Evolutionary conservation across 2,797 vertebrate species (phyloP), one percentile per base, ranked within the genome.

Genomic region (Cygnus olor): DNA sequence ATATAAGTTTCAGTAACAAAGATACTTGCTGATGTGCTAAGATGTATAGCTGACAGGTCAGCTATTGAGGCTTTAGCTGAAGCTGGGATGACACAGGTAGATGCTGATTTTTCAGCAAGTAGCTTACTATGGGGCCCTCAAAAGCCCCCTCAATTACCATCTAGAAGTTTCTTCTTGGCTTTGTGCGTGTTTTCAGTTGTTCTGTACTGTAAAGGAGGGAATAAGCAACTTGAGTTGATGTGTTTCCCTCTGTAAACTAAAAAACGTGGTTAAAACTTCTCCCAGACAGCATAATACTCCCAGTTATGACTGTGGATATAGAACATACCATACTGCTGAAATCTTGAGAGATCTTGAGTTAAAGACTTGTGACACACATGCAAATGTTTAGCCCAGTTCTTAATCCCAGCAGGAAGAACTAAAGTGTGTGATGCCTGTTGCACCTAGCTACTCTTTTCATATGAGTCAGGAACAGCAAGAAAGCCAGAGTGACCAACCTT

Each of bases 11-110:
- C 54, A 5, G 27, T 28, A 42, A 9, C 54, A 76, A 11, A 53
- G 36, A 11, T 8, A 9, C 7, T 27, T 20, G 42, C 24, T 47
- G 4, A 9, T 3, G 5, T 6, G 61, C 44, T 24, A 51, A 72
- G 51, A 14, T 12, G 5, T 21, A 1, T 25, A 54, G 12, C 22
- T 47, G 30, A 1, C 0, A 6, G 15, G 5, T 4, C 40, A 66
- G 54, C 27, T 40, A 1, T 2, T 12, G 18, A 65, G 45, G 54
- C 71, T 58, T 60, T 22, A 47, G 66, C n/a, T 68, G 51, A 71
- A 36, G 73, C 54, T 81, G 28, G 18, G 47, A 6, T 36, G 32
- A 13, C 10, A 11, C 0, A 60, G 27, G 18, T 80, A 9, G 21
- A 14, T 47, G 34, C 42, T 36, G n/a, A 8, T 74, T 63, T 56